A percentile compares a stretch with the other conserved stretches of the same genome.
Evolutionary conservation across 2,888 invertebrate species (phyloP).

Genomic region (Andrena bicolor): DNA sequence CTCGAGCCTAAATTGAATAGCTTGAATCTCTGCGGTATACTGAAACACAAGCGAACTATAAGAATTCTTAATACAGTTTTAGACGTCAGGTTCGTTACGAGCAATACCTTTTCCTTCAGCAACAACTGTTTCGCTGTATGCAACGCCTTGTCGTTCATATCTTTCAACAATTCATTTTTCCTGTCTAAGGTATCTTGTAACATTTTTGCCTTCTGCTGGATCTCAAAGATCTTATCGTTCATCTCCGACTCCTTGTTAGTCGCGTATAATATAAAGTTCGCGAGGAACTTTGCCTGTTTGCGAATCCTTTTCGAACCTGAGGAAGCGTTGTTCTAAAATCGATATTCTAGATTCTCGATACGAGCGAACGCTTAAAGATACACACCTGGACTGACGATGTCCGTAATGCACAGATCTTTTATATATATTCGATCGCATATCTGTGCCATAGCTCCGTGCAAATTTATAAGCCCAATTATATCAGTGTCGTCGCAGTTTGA

Average conservation of each 20-base stretch:
- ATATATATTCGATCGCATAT: slow-evolving; percentile 72
- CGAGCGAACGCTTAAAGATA: neutral
- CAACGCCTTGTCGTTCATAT: slow-evolving; percentile 57
- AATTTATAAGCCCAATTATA: slow-evolving; percentile 70
- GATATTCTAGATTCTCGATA: too few species aligned
- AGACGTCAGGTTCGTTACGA: slow-evolving; percentile 12
- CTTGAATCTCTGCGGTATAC: slow-evolving; percentile 62
- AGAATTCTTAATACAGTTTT: neutral
- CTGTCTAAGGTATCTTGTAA: slow-evolving; percentile 54
- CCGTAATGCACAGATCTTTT: slow-evolving; percentile 71
- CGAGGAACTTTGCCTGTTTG: slow-evolving; percentile 69
- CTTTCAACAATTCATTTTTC: slow-evolving; percentile 48
- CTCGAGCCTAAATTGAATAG: slow-evolving; percentile 36
- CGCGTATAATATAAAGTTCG: slow-evolving; percentile 75
- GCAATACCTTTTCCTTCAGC: slow-evolving; percentile 66
- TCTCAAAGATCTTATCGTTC: slow-evolving; percentile 55
- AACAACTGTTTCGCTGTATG: slow-evolving; percentile 61
- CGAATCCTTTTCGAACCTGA: slow-evolving; percentile 78
- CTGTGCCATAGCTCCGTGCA: slow-evolving; percentile 64
- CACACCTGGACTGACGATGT: slow-evolving; percentile 74
- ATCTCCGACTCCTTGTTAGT: slow-evolving; percentile 60
- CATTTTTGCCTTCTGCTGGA: slow-evolving; percentile 41
- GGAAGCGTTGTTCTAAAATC: neutral
- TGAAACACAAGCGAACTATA: slow-evolving; percentile 32
- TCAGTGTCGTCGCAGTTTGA: slow-evolving; percentile 60